Evolutionary conservation across 2,797 vertebrate species (phyloP).

Genomic region (Ambastaia sidthimunki): DNA sequence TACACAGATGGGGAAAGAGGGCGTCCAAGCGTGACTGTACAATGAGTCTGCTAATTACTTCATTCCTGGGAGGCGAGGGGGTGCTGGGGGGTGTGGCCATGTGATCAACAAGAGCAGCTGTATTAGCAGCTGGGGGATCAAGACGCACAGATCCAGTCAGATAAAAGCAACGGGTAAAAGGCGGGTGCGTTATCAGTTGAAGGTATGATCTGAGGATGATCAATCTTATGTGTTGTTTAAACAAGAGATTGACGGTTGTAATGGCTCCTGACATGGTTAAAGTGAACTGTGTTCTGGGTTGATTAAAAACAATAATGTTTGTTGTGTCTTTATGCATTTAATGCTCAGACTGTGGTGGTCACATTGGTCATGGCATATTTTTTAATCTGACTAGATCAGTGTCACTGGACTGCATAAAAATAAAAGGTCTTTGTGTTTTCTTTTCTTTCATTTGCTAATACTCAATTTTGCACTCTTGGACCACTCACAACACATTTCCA

Average conservation of each 20-base stretch:
- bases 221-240: not conserved
- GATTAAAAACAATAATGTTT: conserved; percentile 14
- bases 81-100: conserved; percentile 57
- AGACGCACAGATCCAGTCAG: conserved; percentile 6
- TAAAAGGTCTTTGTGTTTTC: no score
- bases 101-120: conserved; percentile 62
- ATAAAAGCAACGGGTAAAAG: conserved; percentile 23
- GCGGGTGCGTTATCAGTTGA: not conserved
- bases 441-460: no score
- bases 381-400: no score
- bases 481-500: no score
- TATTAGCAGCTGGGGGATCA: conserved; percentile 32
- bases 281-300: not conserved
- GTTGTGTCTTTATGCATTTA: not conserved
- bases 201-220: not conserved
- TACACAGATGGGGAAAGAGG: conserved; percentile 69
- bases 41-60: conserved; percentile 75
- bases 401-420: no score
- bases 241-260: not conserved
- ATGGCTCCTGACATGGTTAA: not conserved
- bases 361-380: no score
- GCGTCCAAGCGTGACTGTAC: conserved; percentile 71
- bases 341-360: not conserved
- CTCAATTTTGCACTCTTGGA: no score
- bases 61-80: conserved; percentile 35